Conservation (phyloP, 2,113 vertebrate species). For the Saccopteryx bilineata region DNA sequence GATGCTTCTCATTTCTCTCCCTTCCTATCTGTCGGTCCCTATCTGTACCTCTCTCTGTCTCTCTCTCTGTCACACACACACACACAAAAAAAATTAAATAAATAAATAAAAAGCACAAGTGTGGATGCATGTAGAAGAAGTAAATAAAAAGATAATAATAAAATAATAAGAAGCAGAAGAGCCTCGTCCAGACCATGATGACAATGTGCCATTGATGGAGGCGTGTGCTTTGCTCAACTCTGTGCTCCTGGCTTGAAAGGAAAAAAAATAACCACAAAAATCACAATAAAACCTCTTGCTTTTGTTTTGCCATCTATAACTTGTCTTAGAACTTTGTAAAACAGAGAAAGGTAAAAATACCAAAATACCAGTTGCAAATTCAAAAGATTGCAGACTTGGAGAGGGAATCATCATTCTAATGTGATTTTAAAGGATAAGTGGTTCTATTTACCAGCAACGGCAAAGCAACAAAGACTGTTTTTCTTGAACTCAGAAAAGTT, state of each 20-base stretch:
- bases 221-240: not conserved
- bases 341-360: not conserved
- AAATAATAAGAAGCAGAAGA: not conserved
- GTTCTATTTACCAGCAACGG: not conserved
- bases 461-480: not conserved
- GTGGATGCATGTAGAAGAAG: not conserved
- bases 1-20: too few species aligned
- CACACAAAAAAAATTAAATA: too few species aligned
- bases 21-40: too few species aligned
- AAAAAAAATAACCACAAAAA: not conserved
- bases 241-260: not conserved
- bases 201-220: not conserved
- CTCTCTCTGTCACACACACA: too few species aligned
- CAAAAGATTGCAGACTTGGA: not conserved
- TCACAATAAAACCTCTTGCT: not conserved
- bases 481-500: not conserved
- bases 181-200: not conserved
- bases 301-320: not conserved
- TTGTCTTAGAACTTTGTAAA: conserved; percentile 4
- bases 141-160: not conserved
- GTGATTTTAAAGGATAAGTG: not conserved
- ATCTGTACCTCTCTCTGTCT: too few species aligned
- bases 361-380: not conserved
- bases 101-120: not conserved
- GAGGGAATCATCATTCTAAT: not conserved